These are phyloP conservation scores for Orthosia gothica DNA, from an alignment of 2,888 invertebrate species.

Conservation along the genomic window DNA sequence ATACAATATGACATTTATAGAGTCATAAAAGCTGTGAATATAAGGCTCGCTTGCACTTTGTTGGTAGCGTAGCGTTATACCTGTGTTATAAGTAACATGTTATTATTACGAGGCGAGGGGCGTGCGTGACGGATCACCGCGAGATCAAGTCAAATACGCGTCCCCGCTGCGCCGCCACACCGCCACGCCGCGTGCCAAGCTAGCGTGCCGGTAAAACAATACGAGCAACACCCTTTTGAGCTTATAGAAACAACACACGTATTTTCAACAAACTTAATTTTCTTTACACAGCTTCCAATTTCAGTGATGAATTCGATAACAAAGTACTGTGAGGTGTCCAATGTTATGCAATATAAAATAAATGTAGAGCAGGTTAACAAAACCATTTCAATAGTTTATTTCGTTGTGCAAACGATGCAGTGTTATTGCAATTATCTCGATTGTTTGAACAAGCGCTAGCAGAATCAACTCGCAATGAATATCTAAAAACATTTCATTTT, in stretches of 20 bases:
- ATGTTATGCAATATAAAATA: slow-evolving; percentile 64
- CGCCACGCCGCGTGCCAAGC: slow-evolving; percentile 31
- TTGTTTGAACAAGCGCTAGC: slow-evolving; percentile 37
- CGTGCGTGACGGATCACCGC: slow-evolving; percentile 82
- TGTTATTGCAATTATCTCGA: slow-evolving; percentile 12
- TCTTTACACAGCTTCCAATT: neutral
- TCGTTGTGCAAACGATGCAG: slow-evolving; percentile 11
- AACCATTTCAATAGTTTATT: slow-evolving; percentile 35
- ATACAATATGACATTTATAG: slow-evolving; percentile 58
- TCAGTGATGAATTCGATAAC: slow-evolving; percentile 19
- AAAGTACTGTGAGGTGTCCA: slow-evolving; percentile 49
- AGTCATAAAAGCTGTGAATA: slow-evolving; percentile 61
- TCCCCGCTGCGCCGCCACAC: slow-evolving; percentile 71
- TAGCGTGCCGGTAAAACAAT: slow-evolving; percentile 38
- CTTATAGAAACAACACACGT: slow-evolving; percentile 42
- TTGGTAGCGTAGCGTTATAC: slow-evolving; percentile 51
- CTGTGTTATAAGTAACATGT: slow-evolving; percentile 60
- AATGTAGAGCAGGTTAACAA: slow-evolving; percentile 39
- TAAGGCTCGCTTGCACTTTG: slow-evolving; percentile 41
- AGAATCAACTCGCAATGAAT: slow-evolving; percentile 36
- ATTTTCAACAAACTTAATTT: slow-evolving; percentile 20
- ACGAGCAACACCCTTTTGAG: slow-evolving; percentile 31
- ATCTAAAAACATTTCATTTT: slow-evolving; percentile 61
- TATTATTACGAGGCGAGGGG: slow-evolving; percentile 71
- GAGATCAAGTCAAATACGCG: slow-evolving; percentile 83